Evolutionary conservation across 2,888 invertebrate genomes (phyloP).

Genomic region (Dryococelus australis): DNA sequence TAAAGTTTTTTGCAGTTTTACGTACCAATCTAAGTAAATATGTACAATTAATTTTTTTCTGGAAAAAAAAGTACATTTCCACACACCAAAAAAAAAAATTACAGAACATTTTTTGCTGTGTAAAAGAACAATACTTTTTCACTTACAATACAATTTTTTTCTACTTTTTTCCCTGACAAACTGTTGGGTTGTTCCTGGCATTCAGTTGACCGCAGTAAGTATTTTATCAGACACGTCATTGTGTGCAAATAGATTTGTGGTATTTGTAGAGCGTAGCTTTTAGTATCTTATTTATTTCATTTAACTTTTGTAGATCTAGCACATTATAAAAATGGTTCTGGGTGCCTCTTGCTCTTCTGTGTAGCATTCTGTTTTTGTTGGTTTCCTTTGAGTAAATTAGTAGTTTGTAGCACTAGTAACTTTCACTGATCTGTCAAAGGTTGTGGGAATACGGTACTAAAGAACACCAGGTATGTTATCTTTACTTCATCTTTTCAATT

Average conservation of each 20-base stretch:
- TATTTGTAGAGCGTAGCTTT: conserved; percentile 39
- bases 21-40: background rate
- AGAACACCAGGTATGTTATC: conserved; percentile 11
- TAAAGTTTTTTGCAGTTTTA: background rate
- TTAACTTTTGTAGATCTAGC: conserved; percentile 26
- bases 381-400: conserved; percentile 22
- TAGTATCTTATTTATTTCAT: conserved; percentile 43
- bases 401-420: conserved; percentile 23
- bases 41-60: background rate
- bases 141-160: conserved; percentile 61
- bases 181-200: conserved; percentile 74
- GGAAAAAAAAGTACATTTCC: conserved; percentile 40
- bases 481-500: conserved; percentile 17
- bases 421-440: background rate
- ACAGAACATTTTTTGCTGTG: conserved; percentile 44
- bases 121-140: conserved; percentile 46
- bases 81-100: conserved; percentile 41
- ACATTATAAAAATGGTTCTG: conserved; percentile 21
- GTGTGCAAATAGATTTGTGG: conserved; percentile 27
- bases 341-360: conserved; percentile 16
- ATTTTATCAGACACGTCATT: conserved; percentile 53
- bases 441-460: conserved; percentile 23
- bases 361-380: conserved; percentile 23
- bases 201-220: conserved; percentile 76
- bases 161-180: conserved; percentile 67